Evolutionary conservation across 2,888 invertebrate genomes (phyloP).

Genomic region (Automeris io): DNA sequence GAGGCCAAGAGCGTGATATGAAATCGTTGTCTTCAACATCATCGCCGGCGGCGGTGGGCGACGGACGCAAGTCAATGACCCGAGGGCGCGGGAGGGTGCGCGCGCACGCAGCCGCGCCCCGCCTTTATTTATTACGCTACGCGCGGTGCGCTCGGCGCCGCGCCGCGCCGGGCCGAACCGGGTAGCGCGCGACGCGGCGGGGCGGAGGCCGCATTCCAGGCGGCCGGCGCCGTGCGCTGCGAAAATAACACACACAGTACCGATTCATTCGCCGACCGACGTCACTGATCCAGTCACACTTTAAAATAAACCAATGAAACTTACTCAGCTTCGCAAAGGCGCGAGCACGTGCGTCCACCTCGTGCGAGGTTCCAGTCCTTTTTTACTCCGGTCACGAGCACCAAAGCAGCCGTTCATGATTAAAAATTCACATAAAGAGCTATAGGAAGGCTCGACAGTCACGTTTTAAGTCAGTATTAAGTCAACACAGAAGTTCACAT

Average conservation of each 20-base stretch:
- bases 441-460: slow-evolving; percentile 8
- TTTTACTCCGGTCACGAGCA: slow-evolving; percentile 44
- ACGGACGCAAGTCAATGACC: slow-evolving; percentile 67
- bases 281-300: slow-evolving; percentile 54
- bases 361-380: slow-evolving; percentile 42
- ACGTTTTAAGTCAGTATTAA: slow-evolving; percentile 27
- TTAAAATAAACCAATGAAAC: slow-evolving; percentile 67
- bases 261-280: slow-evolving; percentile 35
- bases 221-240: slow-evolving; percentile 54
- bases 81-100: slow-evolving; percentile 71
- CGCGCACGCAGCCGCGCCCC: slow-evolving; percentile 75
- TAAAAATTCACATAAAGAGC: slow-evolving; percentile 18
- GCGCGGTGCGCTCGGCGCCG: slow-evolving; percentile 61
- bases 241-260: slow-evolving; percentile 62
- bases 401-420: slow-evolving; percentile 56
- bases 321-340: slow-evolving; percentile 52
- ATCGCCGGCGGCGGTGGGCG: slow-evolving; percentile 33
- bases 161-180: slow-evolving; percentile 57
- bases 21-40: slow-evolving; percentile 54
- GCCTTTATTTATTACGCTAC: slow-evolving; percentile 77
- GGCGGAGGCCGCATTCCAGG: slow-evolving; percentile 68
- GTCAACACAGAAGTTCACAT: slow-evolving; percentile 68
- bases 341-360: slow-evolving; percentile 61
- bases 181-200: slow-evolving; percentile 53
- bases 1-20: slow-evolving; percentile 52